Conservation (phyloP, 2,113 vertebrate genomes). For the Xiphophorus maculatus region DNA sequence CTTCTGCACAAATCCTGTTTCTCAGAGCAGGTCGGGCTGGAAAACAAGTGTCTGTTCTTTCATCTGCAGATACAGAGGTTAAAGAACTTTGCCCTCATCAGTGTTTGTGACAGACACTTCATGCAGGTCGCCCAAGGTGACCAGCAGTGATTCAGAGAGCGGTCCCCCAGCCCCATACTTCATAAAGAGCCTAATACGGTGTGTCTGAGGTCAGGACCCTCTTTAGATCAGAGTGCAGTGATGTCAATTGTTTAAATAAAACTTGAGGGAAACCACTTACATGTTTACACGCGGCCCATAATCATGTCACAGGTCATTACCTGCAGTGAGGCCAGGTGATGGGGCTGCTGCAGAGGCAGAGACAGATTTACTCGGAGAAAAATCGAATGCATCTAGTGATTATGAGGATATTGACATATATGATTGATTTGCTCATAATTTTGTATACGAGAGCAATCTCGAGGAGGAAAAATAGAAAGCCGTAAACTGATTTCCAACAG, state of each 20-base stretch:
- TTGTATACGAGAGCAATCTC: slow-evolving; percentile 57
- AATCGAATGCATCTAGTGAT: slow-evolving; percentile 67
- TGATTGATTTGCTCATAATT: slow-evolving; percentile 71
- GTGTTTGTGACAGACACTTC: slow-evolving; percentile 69
- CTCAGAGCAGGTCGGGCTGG: slow-evolving; percentile 6
- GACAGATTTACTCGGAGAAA: slow-evolving; percentile 44
- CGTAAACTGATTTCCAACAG: slow-evolving; percentile 61
- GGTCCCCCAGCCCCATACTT: slow-evolving; percentile 75
- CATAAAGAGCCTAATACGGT: slow-evolving; percentile 78
- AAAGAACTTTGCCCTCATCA: slow-evolving; percentile 76
- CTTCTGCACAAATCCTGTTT: slow-evolving; percentile 47
- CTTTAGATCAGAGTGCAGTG: slow-evolving; percentile 73
- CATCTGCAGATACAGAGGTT: slow-evolving; percentile 57
- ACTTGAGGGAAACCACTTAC: slow-evolving; percentile 79
- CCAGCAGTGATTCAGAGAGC: slow-evolving; percentile 71
- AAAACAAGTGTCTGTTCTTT: slow-evolving; percentile 58
- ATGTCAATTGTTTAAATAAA: slow-evolving; percentile 83
- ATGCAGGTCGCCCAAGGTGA: slow-evolving; percentile 69
- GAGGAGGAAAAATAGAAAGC: slow-evolving; percentile 25
- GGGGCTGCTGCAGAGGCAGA: slow-evolving; percentile 35
- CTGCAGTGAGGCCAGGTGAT: slow-evolving; percentile 60
- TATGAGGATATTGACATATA: slow-evolving; percentile 64
- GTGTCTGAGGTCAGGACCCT: slow-evolving; percentile 79
- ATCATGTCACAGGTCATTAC: slow-evolving; percentile 80
- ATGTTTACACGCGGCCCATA: slow-evolving; percentile 77